Conservation (phyloP, 2,113 vertebrate species). For the Oreochromis niloticus region DNA sequence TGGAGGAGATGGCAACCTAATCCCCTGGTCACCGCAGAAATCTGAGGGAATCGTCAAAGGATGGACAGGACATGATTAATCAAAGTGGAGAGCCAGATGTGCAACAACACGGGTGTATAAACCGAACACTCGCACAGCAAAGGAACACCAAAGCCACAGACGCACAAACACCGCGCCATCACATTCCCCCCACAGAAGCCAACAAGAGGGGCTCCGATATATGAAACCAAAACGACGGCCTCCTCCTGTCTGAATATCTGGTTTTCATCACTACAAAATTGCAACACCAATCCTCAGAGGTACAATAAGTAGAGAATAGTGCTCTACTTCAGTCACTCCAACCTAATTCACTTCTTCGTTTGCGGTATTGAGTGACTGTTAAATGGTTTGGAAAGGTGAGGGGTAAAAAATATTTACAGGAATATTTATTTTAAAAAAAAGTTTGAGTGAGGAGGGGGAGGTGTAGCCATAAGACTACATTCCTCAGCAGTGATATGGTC, state of each 20-base stretch:
- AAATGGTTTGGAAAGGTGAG: conserved; percentile 3
- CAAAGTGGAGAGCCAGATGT: conserved; percentile 66
- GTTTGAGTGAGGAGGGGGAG: accelerated
- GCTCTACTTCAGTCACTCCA: not conserved
- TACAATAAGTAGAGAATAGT: conserved; percentile 26
- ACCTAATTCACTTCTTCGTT: not conserved
- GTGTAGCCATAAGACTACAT: not conserved
- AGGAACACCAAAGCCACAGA: conserved; percentile 51
- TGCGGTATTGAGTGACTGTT: not conserved
- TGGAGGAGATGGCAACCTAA: conserved; percentile 69
- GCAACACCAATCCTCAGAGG: conserved; percentile 43
- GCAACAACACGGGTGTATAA: conserved; percentile 31
- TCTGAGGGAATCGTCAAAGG: conserved; percentile 65
- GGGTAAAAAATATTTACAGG: not conserved
- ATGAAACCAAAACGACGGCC: conserved; percentile 10
- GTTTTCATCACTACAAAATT: conserved; percentile 55
- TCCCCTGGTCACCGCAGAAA: conserved; percentile 59
- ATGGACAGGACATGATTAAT: conserved; percentile 66
- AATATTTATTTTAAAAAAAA: not conserved
- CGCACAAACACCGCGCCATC: conserved; percentile 34
- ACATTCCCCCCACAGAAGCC: conserved; percentile 42
- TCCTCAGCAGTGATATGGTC: not conserved
- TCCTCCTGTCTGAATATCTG: conserved; percentile 46
- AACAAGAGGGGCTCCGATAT: conserved; percentile 25
- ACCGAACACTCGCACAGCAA: conserved; percentile 30